Evolutionary conservation across 2,888 invertebrate species (phyloP).

Genomic region (Ethmia dodecea): DNA sequence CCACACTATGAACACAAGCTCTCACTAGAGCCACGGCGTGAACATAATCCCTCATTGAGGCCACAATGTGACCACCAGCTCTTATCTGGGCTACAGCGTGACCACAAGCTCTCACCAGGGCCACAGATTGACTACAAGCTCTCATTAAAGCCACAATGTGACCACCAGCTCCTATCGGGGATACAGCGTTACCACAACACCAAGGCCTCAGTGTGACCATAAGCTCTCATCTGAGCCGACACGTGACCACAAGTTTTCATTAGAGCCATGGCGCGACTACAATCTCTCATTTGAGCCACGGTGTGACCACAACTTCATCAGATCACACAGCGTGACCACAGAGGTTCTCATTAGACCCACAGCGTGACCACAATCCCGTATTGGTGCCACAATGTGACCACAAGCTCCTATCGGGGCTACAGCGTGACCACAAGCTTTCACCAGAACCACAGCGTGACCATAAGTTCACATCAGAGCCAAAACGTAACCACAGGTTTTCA

Average conservation of each 20-base stretch:
- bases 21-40: too few relatives aligned
- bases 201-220: neutral
- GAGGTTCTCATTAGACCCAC: slow-evolving; percentile 6
- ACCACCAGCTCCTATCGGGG: neutral
- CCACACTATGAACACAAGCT: too few relatives aligned
- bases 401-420: slow-evolving; percentile 12
- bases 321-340: neutral
- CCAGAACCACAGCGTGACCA: slow-evolving; percentile 9
- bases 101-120: slow-evolving; percentile 13
- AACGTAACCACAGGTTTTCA: too few relatives aligned
- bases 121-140: slow-evolving; percentile 9
- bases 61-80: slow-evolving; percentile 2
- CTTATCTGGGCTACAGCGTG: slow-evolving; percentile 2
- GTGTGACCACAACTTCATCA: slow-evolving; percentile 4
- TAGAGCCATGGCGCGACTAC: slow-evolving; percentile 12
- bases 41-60: too few relatives aligned
- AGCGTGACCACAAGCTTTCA: slow-evolving; percentile 8
- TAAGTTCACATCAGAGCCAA: too few relatives aligned
- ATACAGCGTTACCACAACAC: neutral
- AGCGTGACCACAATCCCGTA: slow-evolving; percentile 9
- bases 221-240: too few relatives aligned
- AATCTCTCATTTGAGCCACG: slow-evolving; percentile 7
- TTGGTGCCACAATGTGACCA: slow-evolving; percentile 12
- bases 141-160: slow-evolving; percentile 2
- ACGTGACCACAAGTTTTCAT: too few relatives aligned